Conservation (phyloP, 2,888 invertebrate species). For the Thumatha senex region DNA sequence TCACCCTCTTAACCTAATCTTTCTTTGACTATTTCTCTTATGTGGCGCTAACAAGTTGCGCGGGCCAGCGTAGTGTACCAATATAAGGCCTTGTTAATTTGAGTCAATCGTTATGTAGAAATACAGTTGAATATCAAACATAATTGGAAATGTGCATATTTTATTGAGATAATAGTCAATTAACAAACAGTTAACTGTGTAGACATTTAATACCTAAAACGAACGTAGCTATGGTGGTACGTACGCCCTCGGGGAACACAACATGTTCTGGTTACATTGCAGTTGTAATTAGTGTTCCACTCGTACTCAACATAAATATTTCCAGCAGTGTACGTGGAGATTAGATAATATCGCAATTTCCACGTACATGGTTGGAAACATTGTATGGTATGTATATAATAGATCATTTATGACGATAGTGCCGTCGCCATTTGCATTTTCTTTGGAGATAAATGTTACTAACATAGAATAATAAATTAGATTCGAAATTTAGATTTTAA, state of each 20-base stretch:
- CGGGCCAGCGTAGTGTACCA: no score
- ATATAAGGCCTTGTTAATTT: no score
- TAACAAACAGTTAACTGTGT: constrained; percentile 28
- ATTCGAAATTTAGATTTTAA: no score
- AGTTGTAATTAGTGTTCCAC: constrained; percentile 54
- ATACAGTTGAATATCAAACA: not conserved
- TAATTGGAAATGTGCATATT: not conserved
- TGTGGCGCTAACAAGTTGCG: no score
- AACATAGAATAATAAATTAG: not conserved
- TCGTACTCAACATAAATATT: constrained; percentile 26
- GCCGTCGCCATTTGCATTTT: not conserved
- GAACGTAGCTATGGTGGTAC: constrained; percentile 27
- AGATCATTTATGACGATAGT: constrained; percentile 5
- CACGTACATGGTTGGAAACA: not conserved
- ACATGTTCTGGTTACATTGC: constrained; percentile 45
- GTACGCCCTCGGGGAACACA: constrained; percentile 36
- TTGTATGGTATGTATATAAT: constrained; percentile 4
- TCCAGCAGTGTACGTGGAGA: constrained; percentile 19
- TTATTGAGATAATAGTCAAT: constrained; percentile 30
- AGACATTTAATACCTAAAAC: constrained; percentile 41
- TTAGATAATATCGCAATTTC: constrained; percentile 22
- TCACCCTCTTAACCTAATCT: no score
- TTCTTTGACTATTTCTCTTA: no score
- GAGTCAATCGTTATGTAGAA: no score
- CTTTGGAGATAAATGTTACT: not conserved